Percentiles rank a stretch among this genome's conserved stretches.
phyloP scores from a whole-genome alignment of 2,888 invertebrate genomes.

The Hipparchia semele region DNA sequence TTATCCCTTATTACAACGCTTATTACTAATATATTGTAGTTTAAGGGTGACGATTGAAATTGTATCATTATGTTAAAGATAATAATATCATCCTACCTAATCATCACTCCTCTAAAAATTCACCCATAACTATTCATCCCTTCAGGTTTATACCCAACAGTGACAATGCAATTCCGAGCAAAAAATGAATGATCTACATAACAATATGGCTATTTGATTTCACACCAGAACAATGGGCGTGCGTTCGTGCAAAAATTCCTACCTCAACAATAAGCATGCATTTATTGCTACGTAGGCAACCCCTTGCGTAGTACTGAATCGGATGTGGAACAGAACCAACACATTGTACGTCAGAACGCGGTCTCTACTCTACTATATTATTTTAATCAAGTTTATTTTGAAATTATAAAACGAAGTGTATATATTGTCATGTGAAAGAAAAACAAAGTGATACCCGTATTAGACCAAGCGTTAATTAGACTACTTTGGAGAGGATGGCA shows the following conservation, averaged over 20 bases:
- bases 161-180: conserved; percentile 51
- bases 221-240: conserved; percentile 50
- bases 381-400: conserved; percentile 1
- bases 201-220: conserved; percentile 48
- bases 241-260: conserved; percentile 53
- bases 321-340: conserved; percentile 39
- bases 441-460: too few relatives aligned
- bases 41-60: not conserved
- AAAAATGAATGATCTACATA: conserved; percentile 47
- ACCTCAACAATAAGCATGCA: conserved; percentile 52
- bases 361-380: not conserved
- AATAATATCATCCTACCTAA: not conserved
- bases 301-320: conserved; percentile 47
- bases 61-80: not conserved
- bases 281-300: conserved; percentile 51
- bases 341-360: conserved; percentile 14
- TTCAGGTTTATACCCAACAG: conserved; percentile 49
- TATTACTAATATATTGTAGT: too few relatives aligned
- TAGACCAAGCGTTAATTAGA: too few relatives aligned
- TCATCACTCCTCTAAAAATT: not conserved
- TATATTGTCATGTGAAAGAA: not conserved
- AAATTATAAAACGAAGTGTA: not conserved
- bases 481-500: not conserved
- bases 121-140: conserved; percentile 27
- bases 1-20: too few relatives aligned